Base-by-base conservation (phyloP, 2,113 vertebrate species). In the Tragelaphus strepsiceros region DNA sequence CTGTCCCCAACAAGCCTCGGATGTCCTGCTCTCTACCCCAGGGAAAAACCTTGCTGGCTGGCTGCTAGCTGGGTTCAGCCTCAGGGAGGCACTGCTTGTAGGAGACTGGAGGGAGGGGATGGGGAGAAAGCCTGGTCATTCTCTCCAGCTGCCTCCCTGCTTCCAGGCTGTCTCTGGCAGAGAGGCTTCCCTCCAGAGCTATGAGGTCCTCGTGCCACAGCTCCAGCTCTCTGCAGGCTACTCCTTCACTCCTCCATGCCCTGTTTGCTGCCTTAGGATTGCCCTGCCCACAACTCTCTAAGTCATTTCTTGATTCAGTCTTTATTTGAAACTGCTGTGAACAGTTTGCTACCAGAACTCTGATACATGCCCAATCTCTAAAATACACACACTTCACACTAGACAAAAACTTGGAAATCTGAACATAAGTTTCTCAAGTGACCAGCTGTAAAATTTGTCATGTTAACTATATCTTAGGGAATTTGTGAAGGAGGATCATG, bases 321-420 rank as follows among this genome's bases (percentile, higher is more conserved):
- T 93, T 94, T 81, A 93, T 88, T 84, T 96, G 87, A 91, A 95
- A 86, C 49, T 93, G 46, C 32, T 96, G 62, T 91, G 32, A 94
- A 71, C 8, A 67, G 51, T 74, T 71, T 93, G 53, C 83, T 91
- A 59, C 77, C 87, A 97, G 30, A 53, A 74, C 21, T 84, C 62
- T 88, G 74, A 93, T 39, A 80, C 1, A n/a, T 0, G 4, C 2
- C 51, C 77, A 88, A 61, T 22, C 53, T 61, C 46, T 74, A 81
- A 88, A 96, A 85, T 35, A 12, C 28, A 85, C 59, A 81, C 22
- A 77, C 21, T n/a, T 64, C 59, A 93, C 56, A 35, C 58, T n/a
- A 95, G 78, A 85, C 67, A 64, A 91, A 77, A 30, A 59, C 30
- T 46, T 91, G 35, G 91, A 96, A 92, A 59, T 95, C 12, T 95